Evolutionary conservation across 2,888 invertebrate species (phyloP).

Genomic region (Saturnia pavonia): DNA sequence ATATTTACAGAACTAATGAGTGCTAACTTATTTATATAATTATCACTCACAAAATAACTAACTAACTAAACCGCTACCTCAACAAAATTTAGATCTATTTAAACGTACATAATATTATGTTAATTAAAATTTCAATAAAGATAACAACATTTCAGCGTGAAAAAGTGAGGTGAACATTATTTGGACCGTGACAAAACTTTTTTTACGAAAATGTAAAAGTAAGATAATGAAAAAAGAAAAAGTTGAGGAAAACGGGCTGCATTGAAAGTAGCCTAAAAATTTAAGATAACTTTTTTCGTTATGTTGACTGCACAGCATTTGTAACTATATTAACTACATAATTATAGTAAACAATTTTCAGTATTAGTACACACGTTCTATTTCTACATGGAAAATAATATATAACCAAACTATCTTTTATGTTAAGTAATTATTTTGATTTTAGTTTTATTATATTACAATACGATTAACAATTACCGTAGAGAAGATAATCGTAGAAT

Average conservation of each 20-base stretch:
- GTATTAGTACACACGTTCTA: background rate
- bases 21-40: background rate
- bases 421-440: too few relatives aligned
- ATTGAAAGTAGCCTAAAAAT: constrained; percentile 4
- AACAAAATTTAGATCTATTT: too few relatives aligned
- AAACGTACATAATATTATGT: background rate
- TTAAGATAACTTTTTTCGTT: background rate
- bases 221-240: constrained; percentile 36
- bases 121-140: constrained; percentile 33
- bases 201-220: constrained; percentile 31
- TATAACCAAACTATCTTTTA: too few relatives aligned
- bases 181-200: constrained; percentile 32
- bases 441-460: too few relatives aligned
- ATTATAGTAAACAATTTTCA: background rate
- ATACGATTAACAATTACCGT: too few relatives aligned
- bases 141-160: constrained; percentile 28
- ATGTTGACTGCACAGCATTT: background rate
- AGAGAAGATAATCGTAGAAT: too few relatives aligned
- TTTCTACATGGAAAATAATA: background rate
- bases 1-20: background rate
- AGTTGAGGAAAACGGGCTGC: constrained; percentile 14
- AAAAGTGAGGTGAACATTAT: constrained; percentile 32
- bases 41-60: too few relatives aligned
- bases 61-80: too few relatives aligned
- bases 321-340: background rate